phyloP scores from a whole-genome alignment of 2,113 vertebrate species.

The Chaetodon auriga region DNA sequence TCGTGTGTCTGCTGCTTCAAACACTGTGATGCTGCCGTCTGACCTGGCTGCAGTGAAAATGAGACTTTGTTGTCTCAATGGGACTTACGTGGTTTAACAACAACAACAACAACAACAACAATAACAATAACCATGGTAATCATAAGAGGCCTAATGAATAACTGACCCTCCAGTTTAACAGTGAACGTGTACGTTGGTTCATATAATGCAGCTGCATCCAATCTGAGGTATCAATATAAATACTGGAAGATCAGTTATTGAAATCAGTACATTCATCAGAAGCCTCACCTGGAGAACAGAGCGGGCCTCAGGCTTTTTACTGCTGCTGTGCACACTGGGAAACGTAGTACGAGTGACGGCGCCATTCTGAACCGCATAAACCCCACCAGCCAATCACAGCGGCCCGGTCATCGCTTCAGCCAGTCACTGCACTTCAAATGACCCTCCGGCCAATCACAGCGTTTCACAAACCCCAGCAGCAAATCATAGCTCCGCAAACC shows the following conservation, averaged over 20 bases:
- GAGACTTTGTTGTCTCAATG: no score
- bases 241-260: neutral
- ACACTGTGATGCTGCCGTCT: no score
- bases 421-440: neutral
- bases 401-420: neutral
- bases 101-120: no score
- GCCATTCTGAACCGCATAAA: constrained; percentile 14
- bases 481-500: constrained; percentile 32
- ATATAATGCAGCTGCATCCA: no score
- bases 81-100: no score
- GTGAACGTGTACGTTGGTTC: no score
- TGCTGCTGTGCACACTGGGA: constrained; percentile 56
- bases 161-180: no score
- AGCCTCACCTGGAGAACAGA: neutral
- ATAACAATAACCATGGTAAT: no score
- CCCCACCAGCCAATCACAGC: constrained; percentile 39
- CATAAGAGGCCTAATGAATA: no score
- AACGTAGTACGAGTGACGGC: constrained; percentile 28
- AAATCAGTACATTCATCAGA: neutral
- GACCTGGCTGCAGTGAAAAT: no score
- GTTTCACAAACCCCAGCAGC: constrained; percentile 16
- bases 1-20: no score
- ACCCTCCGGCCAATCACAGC: constrained; percentile 31
- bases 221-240: neutral
- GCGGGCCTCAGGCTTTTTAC: neutral